These are phyloP conservation scores for Paraescarpia echinospica DNA, from an alignment of 1,140 invertebrate genomes.

Conservation along the genomic window DNA sequence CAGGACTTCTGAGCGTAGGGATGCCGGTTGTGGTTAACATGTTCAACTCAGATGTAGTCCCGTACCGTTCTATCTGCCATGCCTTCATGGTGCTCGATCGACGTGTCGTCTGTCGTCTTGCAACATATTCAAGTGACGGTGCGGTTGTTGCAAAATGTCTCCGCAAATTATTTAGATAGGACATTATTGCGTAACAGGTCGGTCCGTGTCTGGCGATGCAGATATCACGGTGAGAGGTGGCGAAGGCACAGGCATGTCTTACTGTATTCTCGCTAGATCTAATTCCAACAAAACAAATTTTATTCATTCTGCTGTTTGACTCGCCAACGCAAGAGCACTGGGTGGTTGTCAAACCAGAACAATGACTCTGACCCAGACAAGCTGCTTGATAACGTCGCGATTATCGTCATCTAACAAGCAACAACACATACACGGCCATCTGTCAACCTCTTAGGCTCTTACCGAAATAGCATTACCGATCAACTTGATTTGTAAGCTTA, in stretches of 20 bases:
- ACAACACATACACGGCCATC: too few species aligned
- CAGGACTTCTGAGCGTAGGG: constrained; percentile 70
- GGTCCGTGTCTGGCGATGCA: not conserved
- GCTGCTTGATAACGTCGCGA: not conserved
- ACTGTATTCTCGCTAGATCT: not conserved
- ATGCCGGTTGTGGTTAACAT: constrained; percentile 46
- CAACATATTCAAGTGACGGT: not conserved
- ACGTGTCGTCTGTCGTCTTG: not conserved
- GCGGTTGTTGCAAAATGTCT: not conserved
- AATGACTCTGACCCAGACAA: not conserved
- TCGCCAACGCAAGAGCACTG: not conserved
- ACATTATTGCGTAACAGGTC: not conserved
- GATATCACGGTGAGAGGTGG: not conserved
- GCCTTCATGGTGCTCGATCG: constrained; percentile 37
- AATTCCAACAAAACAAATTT: not conserved
- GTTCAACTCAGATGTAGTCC: constrained; percentile 40
- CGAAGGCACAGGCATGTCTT: not conserved
- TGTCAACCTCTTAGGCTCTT: too few species aligned
- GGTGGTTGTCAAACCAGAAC: not conserved
- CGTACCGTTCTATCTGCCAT: constrained; percentile 52
- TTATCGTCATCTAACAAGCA: too few species aligned
- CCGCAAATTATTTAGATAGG: not conserved
- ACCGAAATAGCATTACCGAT: too few species aligned
- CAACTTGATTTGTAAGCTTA: too few species aligned
- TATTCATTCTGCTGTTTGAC: not conserved